Percentiles rank a stretch among this genome's conserved stretches.
phyloP scores from a whole-genome alignment of 2,797 vertebrate genomes.

The Poliocrania exsul region DNA sequence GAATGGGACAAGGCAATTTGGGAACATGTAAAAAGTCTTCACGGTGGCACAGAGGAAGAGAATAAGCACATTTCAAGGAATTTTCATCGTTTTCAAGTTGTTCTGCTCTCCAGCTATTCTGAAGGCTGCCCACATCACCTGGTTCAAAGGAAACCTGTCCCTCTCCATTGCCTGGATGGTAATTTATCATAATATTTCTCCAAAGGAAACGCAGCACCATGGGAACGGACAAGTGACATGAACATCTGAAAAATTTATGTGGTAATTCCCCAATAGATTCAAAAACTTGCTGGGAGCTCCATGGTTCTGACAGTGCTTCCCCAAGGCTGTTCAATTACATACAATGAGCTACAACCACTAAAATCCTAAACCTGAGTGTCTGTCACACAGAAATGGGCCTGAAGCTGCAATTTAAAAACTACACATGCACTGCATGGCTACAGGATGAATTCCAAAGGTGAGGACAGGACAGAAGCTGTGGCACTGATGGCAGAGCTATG shows the following conservation, averaged over 20 bases:
- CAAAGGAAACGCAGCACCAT: not conserved
- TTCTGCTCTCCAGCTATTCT: not conserved
- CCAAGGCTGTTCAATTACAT: not conserved
- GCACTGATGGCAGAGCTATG: fast-evolving
- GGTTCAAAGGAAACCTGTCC: not conserved
- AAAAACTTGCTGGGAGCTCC: not conserved
- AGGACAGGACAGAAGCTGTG: not conserved
- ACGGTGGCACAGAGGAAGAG: not conserved
- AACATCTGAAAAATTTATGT: not conserved
- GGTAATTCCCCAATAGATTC: not conserved
- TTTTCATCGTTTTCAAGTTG: not conserved
- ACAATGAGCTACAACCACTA: not conserved
- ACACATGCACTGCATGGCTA: fast-evolving
- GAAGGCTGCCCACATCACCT: not conserved
- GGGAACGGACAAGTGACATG: not conserved
- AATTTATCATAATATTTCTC: not conserved
- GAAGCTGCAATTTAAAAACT: not conserved
- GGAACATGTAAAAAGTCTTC: fast-evolving
- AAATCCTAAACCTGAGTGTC: not conserved
- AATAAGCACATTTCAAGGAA: not conserved
- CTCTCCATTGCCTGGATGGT: fast-evolving
- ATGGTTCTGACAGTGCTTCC: not conserved
- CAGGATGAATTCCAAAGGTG: not conserved
- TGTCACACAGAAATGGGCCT: not conserved
- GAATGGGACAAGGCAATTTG: not conserved